These are phyloP conservation scores for Microcebus jonahi DNA, from an alignment of 2,113 vertebrate species.

Conservation along the genomic window DNA sequence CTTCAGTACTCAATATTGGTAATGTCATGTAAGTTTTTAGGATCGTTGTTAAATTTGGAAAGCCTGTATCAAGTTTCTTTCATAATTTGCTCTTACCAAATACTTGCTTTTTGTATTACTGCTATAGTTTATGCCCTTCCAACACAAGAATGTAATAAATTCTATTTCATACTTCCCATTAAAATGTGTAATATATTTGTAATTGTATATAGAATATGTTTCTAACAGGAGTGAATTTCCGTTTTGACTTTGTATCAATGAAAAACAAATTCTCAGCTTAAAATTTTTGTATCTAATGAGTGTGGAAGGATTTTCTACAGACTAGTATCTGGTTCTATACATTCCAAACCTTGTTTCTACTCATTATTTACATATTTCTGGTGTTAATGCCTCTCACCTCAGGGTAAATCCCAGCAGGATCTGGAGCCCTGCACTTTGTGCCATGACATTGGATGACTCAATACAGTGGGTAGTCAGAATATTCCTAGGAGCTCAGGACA, in stretches of 20 bases:
- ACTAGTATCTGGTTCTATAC: not conserved
- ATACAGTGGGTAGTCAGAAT: not conserved
- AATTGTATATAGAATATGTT: constrained; percentile 5
- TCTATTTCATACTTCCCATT: not conserved
- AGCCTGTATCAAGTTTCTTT: not conserved
- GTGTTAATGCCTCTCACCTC: not conserved
- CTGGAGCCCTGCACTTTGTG: not conserved
- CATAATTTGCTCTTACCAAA: not conserved
- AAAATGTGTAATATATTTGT: not conserved
- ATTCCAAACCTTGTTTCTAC: constrained; percentile 1
- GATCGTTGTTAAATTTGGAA: not conserved
- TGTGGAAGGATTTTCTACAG: constrained; percentile 48
- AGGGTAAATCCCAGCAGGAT: not conserved
- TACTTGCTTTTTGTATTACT: not conserved
- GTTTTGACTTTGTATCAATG: constrained; percentile 45
- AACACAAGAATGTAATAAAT: not conserved
- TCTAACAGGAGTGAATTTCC: constrained; percentile 42
- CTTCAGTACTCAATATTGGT: not conserved
- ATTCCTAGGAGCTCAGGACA: not conserved
- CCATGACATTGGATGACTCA: not conserved
- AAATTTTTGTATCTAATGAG: constrained; percentile 44
- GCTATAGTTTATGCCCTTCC: not conserved
- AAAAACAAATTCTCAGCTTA: constrained; percentile 37
- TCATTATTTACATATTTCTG: not conserved
- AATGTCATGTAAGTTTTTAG: not conserved